Percentiles rank a stretch among this genome's conserved stretches.
phyloP scores from a whole-genome alignment of 2,113 vertebrate genomes.

The Gorsachius goisagi region DNA sequence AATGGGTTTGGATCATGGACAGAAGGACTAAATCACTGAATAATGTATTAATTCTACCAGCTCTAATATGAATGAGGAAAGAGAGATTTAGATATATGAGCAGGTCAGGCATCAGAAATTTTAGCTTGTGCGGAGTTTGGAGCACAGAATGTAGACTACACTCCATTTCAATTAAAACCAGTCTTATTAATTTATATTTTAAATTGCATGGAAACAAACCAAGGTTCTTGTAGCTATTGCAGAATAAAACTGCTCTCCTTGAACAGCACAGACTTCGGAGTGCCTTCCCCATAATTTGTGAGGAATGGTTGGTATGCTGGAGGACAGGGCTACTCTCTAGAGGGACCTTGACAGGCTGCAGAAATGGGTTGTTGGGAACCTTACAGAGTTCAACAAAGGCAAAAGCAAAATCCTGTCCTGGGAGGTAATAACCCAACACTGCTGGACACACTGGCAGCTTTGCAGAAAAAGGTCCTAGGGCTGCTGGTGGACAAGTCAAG shows the following conservation, averaged over 20 bases:
- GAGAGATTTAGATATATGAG: neutral
- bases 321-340: neutral
- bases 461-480: neutral
- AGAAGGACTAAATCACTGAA: constrained; percentile 34
- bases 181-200: neutral
- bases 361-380: neutral
- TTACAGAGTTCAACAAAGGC: neutral
- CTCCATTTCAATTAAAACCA: constrained; percentile 8
- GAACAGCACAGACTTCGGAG: neutral
- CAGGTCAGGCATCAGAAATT: constrained; percentile 19
- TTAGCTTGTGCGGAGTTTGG: neutral
- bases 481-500: neutral
- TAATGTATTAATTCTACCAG: constrained; percentile 32
- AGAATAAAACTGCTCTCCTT: neutral
- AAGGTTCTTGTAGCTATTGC: neutral
- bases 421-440: neutral
- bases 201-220: neutral
- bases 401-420: neutral
- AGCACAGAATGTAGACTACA: neutral
- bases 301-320: fast-evolving
- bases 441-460: neutral
- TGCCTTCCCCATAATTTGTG: neutral
- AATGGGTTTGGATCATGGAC: constrained; percentile 6
- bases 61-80: neutral
- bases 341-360: neutral